Percentiles rank a stretch among this genome's conserved stretches.
These are phyloP conservation scores for Brachyhypopomus gauderio DNA, from an alignment of 2,113 vertebrate species.

Conservation along the genomic window DNA sequence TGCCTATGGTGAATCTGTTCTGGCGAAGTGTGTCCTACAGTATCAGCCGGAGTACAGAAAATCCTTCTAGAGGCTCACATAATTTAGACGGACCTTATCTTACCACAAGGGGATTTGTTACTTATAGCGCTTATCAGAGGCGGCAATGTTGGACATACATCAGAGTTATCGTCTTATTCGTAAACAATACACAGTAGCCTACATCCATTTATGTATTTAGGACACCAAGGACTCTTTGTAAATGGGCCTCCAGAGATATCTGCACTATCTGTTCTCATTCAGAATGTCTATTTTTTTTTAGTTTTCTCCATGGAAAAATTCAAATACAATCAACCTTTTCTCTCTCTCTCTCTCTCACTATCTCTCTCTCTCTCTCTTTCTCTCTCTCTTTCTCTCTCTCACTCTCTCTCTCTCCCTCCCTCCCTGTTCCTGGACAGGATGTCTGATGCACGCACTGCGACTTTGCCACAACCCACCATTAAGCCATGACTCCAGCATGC, in stretches of 20 bases:
- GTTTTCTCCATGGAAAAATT: conserved; percentile 33
- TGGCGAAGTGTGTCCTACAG: conserved; percentile 54
- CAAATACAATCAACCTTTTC: conserved; percentile 26
- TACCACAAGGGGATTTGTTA: conserved; percentile 29
- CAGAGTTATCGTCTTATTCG: conserved; percentile 32
- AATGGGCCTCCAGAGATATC: conserved; percentile 38
- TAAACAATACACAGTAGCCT: conserved; percentile 36
- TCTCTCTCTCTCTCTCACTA: not conserved
- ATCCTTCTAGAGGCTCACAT: conserved; percentile 35
- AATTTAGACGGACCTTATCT: conserved; percentile 44
- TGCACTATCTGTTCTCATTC: conserved; percentile 44
- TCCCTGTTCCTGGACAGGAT: conserved; percentile 47
- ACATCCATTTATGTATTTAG: conserved; percentile 49
- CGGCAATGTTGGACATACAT: conserved; percentile 31
- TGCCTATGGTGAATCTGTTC: conserved; percentile 58
- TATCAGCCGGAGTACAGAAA: conserved; percentile 22
- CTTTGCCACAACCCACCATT: conserved; percentile 43
- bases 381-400: not conserved
- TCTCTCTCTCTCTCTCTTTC: conserved; percentile 2
- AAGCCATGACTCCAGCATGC: conserved; percentile 30
- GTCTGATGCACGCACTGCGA: conserved; percentile 49
- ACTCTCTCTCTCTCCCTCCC: not conserved
- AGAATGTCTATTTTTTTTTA: conserved; percentile 42
- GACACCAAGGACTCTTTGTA: conserved; percentile 37
- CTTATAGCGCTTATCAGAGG: conserved; percentile 28